Conservation (phyloP, 2,113 vertebrate species). For the Lipotes vexillifer region DNA sequence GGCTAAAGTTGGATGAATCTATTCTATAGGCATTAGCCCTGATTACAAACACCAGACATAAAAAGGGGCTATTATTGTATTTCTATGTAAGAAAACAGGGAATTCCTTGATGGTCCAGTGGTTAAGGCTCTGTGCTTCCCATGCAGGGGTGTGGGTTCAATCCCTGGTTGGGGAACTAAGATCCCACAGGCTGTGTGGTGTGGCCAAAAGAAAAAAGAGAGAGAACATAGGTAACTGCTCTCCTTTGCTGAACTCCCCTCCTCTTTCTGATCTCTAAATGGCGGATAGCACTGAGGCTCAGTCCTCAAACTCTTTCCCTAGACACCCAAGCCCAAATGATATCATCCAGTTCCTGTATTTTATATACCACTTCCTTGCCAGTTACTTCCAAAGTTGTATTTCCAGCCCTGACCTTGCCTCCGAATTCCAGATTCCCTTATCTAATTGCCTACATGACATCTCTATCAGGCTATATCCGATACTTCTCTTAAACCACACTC, state of each 20-base stretch:
- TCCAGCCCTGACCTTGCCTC: neutral
- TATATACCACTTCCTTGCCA: too few relatives aligned
- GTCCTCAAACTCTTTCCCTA: neutral
- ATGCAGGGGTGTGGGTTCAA: too few relatives aligned
- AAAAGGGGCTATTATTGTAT: neutral
- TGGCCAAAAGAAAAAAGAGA: too few relatives aligned
- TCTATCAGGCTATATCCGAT: neutral
- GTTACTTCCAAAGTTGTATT: neutral
- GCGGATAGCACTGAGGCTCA: accelerated
- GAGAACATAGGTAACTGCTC: neutral
- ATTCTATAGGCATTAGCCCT: neutral
- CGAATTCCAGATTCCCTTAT: neutral
- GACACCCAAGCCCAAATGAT: neutral
- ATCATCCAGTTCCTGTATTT: neutral
- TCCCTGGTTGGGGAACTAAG: too few relatives aligned
- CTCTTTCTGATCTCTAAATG: neutral
- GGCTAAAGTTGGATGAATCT: neutral
- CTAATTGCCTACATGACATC: neutral
- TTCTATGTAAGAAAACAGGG: neutral
- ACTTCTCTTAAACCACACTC: neutral
- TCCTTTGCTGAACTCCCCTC: neutral
- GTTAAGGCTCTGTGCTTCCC: too few relatives aligned
- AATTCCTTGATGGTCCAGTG: too few relatives aligned
- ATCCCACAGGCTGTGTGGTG: too few relatives aligned
- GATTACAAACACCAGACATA: neutral